Evolutionary conservation across 2,797 vertebrate genomes (phyloP), one percentile per base, ranked within the genome.

Genomic region (Peromyscus aztecus): DNA sequence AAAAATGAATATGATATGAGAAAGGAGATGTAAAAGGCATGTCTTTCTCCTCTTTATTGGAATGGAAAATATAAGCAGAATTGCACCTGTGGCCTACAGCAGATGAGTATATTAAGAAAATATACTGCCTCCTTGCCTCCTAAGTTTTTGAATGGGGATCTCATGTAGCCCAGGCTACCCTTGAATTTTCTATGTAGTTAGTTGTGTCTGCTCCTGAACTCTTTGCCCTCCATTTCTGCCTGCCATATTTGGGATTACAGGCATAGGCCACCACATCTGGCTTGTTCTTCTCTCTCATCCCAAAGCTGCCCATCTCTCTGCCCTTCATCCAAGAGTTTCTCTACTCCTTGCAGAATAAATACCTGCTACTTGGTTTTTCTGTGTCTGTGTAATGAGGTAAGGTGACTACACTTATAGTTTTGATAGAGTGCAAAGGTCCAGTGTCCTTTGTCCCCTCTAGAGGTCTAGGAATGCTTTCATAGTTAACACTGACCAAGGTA

Each of bases 361-460:
- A 86, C 43, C 27, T 12, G 4, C 49, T 86, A 16, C 17, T 59
- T 31, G 11, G 13, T 29, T 73, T 93, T 73, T 31, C 7, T 34
- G 10, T 59, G 5, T 21, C 31, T 59, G 2, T 27, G 6, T 67
- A 55, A 43, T 16, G 37, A n/a, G 21, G 16, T 78, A 29, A 82
- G 10, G 31, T 52, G 40, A 34, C 49, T 6, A 2, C 40, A 24
- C 1, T 69, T 52, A 6, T 76, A 40, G n/a, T 8, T 2, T 14
- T 67, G 10, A 52, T 29, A 31, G 57, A 89, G 1, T 7, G 4
- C 9, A 67, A 93, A 55, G 16, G 0, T 40, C 17, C 31, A 34
- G n/a, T 49, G 21, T 0, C 1, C 2, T 23, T 43, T 16, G 17
- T 52, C 27, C 7, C 29, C 3, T 3, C 49, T 55, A 34, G 14